Evolutionary conservation across 2,888 invertebrate genomes (phyloP), one percentile per base, ranked within the genome.

Genomic region (Vesta saturnalis): DNA sequence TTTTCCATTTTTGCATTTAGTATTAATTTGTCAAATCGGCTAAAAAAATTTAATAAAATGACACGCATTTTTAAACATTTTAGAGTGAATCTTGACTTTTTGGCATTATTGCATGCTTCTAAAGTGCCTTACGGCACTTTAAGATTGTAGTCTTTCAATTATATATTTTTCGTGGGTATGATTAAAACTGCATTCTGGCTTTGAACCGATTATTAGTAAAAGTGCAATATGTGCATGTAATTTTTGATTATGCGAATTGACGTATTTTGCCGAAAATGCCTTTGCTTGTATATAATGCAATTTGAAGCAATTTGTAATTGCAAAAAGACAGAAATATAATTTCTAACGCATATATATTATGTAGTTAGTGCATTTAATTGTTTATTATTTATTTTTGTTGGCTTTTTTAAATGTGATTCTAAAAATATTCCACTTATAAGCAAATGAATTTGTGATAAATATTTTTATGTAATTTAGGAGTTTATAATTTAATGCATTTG

Each of bases 371-470:
- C 70, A 70, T 67, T 70, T 70, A 70, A 19, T 56, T 65, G 60
- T 64, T 64, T 61, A 59, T 75, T 72, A 74, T 68, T 75, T 71
- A 72, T 72, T 76, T 80, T 77, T 74, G 73, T 78, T 79, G 78
- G 82, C 80, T 81, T 80, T 77, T 81, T 81, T 80, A 79, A 80
- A 81, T 82, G 82, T 83, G 83, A 83, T 83, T 80, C 78, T 80
- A 77, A 79, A 75, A 79, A 74, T 78, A 83, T 82, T 83, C 82
- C 82, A 82, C 78, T 78, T 79, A 74, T 81, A 71, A 83, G 83
- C 82, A 83, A 82, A 81, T 77, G 80, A 79, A 82, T 81, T 83
- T 83, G 83, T 83, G 83, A 83, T 83, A 83, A 80, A 64, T 67
- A 70, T 64, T 70, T 68, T 66, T 69, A 69, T 64, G 66, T 70